Evolutionary conservation across 1,140 invertebrate genomes (phyloP).

Genomic region (Cydia amplana): DNA sequence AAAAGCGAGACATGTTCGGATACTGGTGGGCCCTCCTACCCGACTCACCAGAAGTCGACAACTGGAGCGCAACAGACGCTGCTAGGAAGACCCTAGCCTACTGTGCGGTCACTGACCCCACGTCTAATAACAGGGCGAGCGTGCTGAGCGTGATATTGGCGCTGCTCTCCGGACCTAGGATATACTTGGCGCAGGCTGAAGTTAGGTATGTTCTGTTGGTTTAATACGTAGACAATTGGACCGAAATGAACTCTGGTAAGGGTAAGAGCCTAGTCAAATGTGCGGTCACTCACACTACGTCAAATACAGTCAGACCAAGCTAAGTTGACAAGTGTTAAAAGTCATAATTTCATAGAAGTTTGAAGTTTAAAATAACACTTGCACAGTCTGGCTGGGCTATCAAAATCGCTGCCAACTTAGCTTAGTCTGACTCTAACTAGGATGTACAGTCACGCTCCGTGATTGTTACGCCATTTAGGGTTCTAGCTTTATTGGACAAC

Average conservation of each 20-base stretch:
- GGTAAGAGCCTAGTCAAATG: neutral
- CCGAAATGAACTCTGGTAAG: neutral
- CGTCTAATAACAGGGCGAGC: conserved; percentile 62
- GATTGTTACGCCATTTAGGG: too few species aligned
- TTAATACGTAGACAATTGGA: too few species aligned
- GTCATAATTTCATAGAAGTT: too few species aligned
- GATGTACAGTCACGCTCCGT: too few species aligned
- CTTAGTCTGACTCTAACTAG: too few species aligned
- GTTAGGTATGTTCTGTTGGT: conserved; percentile 53
- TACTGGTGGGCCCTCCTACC: conserved; percentile 77
- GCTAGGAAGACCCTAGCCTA: conserved; percentile 66
- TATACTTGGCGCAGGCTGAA: conserved; percentile 74
- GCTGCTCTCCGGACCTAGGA: conserved; percentile 64
- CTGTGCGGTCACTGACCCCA: conserved; percentile 65
- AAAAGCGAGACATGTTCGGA: conserved; percentile 74
- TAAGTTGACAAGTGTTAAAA: too few species aligned
- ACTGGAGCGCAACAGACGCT: conserved; percentile 55
- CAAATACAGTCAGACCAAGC: too few species aligned
- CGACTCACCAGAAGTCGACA: conserved; percentile 56
- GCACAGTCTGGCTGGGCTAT: too few species aligned
- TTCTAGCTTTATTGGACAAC: too few species aligned
- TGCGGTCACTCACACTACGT: too few species aligned
- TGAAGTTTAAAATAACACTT: too few species aligned
- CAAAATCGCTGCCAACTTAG: too few species aligned
- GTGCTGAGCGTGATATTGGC: conserved; percentile 69